These are phyloP conservation scores for Crossaster papposus DNA, from an alignment of 53 echinoderm and acorn worm genomes.

Conservation along the genomic window DNA sequence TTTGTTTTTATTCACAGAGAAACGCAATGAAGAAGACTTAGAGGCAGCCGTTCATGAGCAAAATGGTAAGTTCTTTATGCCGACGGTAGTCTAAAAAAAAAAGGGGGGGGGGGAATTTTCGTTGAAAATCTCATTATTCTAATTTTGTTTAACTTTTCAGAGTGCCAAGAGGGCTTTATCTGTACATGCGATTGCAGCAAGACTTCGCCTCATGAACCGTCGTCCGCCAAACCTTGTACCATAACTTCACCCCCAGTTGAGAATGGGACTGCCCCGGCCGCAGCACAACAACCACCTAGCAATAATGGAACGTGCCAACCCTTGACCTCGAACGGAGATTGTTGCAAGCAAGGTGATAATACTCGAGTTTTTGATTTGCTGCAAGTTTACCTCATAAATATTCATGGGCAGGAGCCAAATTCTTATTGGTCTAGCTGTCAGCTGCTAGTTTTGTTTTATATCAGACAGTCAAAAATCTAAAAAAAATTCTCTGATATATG, in stretches of 20 bases:
- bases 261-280: constrained; percentile 1
- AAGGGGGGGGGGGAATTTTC: too few relatives aligned
- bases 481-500: too few relatives aligned
- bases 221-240: background rate
- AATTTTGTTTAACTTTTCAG: constrained; percentile 35
- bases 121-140: too few relatives aligned
- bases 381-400: background rate
- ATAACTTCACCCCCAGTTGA: constrained; percentile 8
- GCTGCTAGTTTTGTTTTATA: too few relatives aligned
- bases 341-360: constrained; percentile 32
- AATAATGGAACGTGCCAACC: constrained; percentile 49
- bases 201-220: background rate
- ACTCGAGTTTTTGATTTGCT: background rate
- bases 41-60: constrained; percentile 3
- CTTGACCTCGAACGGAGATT: constrained; percentile 4
- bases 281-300: background rate
- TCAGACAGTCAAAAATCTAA: too few relatives aligned
- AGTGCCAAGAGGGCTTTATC: constrained; percentile 9
- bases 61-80: constrained; percentile 4
- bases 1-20: constrained; percentile 12
- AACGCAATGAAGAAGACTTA: constrained; percentile 14
- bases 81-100: background rate
- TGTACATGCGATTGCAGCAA: constrained; percentile 65
- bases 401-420: background rate
- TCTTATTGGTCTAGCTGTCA: too few relatives aligned